Base-by-base conservation (phyloP, 2,797 vertebrate species). In the Dermochelys coriacea region DNA sequence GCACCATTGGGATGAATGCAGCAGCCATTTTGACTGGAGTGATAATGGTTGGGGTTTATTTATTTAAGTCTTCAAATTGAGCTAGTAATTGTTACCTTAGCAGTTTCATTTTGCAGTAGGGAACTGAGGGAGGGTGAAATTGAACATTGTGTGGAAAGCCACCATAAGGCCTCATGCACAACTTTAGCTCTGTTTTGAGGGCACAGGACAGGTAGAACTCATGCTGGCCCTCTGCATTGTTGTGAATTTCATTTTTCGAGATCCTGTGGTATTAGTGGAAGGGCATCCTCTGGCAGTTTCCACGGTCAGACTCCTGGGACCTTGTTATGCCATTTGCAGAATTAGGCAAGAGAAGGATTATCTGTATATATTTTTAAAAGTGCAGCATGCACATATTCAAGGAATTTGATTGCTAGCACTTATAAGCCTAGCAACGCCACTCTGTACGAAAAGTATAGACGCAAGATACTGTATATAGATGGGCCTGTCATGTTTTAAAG, bases 11-110 rank as follows among this genome's bases (percentile, higher is more conserved):
- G 88, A 91, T 85, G 90, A 86, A 68, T 82, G 41, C 77, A 91
- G 80, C 88, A 94, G 91, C 71, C 92, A 88, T 86, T 95, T 91
- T 81, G 71, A 54, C 93, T 80, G 4, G 0, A 88, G 50, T 41
- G 64, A 68, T 2, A 37, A 68, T n/a, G n/a, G 19, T 64, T 68
- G 64, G 93, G 77, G 6, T 83, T 93, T 93, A 90, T 95, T 95
- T 96, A 88, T 94, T 96, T 59, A 86, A 95, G 83, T 89, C n/a
- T 85, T 90, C 80, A 37, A 45, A 75, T 34, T 87, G 83, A 93
- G 80, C 50, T 37, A 91, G 27, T 64, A 87, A 59, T 29, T 1
- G 1, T 89, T 93, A 87, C 61, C 93, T 91, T 89, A 88, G 89
- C 87, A 89, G 94, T 95, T 95, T 87, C 81, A 41, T 93, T 94